A percentile compares a stretch with the other conserved stretches of the same genome.
These are phyloP conservation scores for Pantala flavescens DNA, from an alignment of 1,140 invertebrate genomes.

Conservation along the genomic window DNA sequence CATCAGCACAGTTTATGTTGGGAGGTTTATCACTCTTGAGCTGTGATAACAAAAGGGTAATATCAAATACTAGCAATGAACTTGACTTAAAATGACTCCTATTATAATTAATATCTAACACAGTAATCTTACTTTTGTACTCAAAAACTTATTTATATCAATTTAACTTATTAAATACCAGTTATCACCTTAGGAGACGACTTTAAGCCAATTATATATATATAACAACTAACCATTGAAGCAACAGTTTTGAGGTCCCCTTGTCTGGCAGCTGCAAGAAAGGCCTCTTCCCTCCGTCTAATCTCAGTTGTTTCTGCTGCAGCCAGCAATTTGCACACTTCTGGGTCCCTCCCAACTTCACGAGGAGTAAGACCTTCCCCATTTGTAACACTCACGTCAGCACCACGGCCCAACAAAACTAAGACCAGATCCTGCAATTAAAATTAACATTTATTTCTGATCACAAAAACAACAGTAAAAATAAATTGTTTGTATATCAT, in stretches of 20 bases:
- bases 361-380: constrained; percentile 44
- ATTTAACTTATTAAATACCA: too few species aligned
- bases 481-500: too few species aligned
- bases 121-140: too few species aligned
- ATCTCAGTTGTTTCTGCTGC: constrained; percentile 49
- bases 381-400: constrained; percentile 56
- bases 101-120: too few species aligned
- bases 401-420: constrained; percentile 47
- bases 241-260: constrained; percentile 45
- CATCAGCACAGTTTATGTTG: constrained; percentile 40
- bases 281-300: constrained; percentile 37
- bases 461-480: too few species aligned
- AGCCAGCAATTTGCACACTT: constrained; percentile 45
- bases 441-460: constrained; percentile 9
- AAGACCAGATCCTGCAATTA: constrained; percentile 51
- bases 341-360: constrained; percentile 42
- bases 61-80: too few species aligned
- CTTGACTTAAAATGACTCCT: too few species aligned
- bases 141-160: too few species aligned
- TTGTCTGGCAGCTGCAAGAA: constrained; percentile 48
- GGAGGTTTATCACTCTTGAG: constrained; percentile 31
- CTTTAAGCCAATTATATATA: neutral
- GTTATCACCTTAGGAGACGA: too few species aligned
- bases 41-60: constrained; percentile 26
- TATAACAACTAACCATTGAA: constrained; percentile 36